Evolutionary conservation across 2,888 invertebrate genomes (phyloP), one percentile per base, ranked within the genome.

Genomic region (Andrena bicolor): DNA sequence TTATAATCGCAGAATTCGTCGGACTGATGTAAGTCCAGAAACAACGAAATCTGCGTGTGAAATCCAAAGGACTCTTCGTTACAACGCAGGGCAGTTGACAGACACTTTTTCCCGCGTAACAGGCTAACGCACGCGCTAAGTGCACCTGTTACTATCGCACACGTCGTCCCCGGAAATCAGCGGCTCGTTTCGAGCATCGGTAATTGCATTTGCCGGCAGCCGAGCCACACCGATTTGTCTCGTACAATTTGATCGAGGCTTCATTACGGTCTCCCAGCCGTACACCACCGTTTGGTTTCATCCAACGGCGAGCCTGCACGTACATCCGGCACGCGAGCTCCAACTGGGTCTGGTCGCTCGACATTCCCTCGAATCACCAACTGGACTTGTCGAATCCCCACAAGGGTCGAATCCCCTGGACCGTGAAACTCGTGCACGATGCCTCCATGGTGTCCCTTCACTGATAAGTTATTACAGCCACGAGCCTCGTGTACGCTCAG

Each of bases 221-320:
- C 66, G 76, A 69, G 49, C 75, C 56, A 41, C 48, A 61, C 53
- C 70, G 80, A 80, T 83, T 80, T 80, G 80, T 78, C 81, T 49
- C 65, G 58, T 75, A 61, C 77, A 81, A 77, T 85, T 85, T 81
- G 81, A 85, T 81, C 58, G 74, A 80, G 72, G 72, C 71, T 65
- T 73, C 83, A 82, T 86, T 80, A 84, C 73, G 63, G 4, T 61
- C 51, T 20, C 23, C n/a, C 30, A 53, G 30, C 10, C 74, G 56
- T 56, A 32, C 30, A 51, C 56, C 23, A 49, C 60, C 58, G 71
- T 77, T 63, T 35, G 56, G 82, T 73, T 64, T 61, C 49, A 66
- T 79, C 41, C 66, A 60, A 48, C 35, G 48, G 23, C 26, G 32
- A 26, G 51, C 20, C 56, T 49, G 51, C 65, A 63, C 72, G 76